Conservation (phyloP, 2,888 invertebrate species). For the Ophion ventricosus region DNA sequence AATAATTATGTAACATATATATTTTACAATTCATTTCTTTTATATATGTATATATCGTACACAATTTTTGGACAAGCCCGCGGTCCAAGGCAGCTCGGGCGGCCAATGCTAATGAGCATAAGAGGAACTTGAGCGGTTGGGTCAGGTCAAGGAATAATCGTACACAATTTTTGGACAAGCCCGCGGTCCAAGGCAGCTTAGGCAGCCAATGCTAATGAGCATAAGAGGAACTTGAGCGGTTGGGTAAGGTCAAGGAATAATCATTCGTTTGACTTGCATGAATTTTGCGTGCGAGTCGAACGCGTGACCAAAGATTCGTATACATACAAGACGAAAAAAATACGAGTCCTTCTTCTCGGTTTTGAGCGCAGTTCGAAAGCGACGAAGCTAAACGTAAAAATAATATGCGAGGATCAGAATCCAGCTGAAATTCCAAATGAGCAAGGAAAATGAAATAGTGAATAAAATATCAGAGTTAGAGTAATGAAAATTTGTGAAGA, state of each 20-base stretch:
- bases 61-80: constrained; percentile 13
- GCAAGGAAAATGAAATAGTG: too few relatives aligned
- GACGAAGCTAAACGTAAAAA: too few relatives aligned
- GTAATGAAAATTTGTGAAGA: background rate
- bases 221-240: constrained; percentile 79
- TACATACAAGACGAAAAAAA: background rate
- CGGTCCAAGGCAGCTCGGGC: constrained; percentile 56
- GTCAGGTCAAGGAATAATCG: constrained; percentile 69
- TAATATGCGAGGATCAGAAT: too few relatives aligned
- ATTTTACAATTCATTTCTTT: too few relatives aligned
- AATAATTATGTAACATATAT: too few relatives aligned
- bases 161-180: constrained; percentile 1
- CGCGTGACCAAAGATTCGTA: constrained; percentile 73
- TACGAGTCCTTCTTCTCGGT: background rate
- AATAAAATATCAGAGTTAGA: too few relatives aligned
- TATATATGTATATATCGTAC: background rate
- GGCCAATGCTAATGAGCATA: constrained; percentile 80
- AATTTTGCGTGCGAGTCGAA: constrained; percentile 49
- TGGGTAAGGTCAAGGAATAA: constrained; percentile 83
- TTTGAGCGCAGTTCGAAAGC: background rate
- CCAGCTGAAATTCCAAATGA: too few relatives aligned
- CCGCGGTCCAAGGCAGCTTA: constrained; percentile 58
- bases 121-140: constrained; percentile 79
- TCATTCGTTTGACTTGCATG: constrained; percentile 82
- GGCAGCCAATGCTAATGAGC: constrained; percentile 78